Evolutionary conservation across 2,797 vertebrate genomes (phyloP).

Genomic region (Crenichthys baileyi): DNA sequence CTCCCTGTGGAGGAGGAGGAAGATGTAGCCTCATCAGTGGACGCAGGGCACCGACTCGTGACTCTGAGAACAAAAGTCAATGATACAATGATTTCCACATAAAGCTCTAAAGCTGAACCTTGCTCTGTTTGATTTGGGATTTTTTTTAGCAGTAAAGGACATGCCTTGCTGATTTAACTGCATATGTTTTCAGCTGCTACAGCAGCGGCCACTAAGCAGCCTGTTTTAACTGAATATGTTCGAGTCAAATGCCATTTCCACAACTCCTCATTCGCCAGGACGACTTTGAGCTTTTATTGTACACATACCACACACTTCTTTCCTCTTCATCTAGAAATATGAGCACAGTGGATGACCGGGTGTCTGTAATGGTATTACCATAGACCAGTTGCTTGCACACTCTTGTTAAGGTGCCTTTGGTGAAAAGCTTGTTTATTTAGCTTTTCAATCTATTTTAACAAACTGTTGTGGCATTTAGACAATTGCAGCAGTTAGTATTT

Average conservation of each 20-base stretch:
- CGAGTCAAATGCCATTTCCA: not conserved
- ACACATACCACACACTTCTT: constrained; percentile 13
- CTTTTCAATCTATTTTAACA: not conserved
- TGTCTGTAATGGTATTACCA: constrained; percentile 8
- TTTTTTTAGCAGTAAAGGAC: constrained; percentile 19
- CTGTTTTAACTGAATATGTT: not conserved
- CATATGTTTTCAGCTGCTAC: constrained; percentile 10
- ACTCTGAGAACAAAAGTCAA: constrained; percentile 73
- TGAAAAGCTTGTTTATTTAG: constrained; percentile 1
- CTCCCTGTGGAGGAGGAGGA: constrained; percentile 3
- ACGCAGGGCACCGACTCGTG: constrained; percentile 43
- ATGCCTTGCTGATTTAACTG: constrained; percentile 15
- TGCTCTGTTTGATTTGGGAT: not conserved
- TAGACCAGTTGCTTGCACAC: constrained; percentile 1
- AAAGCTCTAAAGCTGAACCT: constrained; percentile 7
- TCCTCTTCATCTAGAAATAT: constrained; percentile 32
- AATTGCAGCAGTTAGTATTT: not conserved
- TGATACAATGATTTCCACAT: constrained; percentile 18
- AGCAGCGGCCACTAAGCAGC: not conserved
- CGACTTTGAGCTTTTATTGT: not conserved
- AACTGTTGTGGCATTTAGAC: not conserved
- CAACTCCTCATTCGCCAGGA: constrained; percentile 35
- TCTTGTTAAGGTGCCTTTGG: constrained; percentile 8
- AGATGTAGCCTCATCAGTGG: not conserved
- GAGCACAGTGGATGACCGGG: constrained; percentile 36